A percentile compares a stretch with the other conserved stretches of the same genome.
These are phyloP conservation scores for Oxytorus armatus DNA, from an alignment of 2,888 invertebrate species.

Conservation along the genomic window DNA sequence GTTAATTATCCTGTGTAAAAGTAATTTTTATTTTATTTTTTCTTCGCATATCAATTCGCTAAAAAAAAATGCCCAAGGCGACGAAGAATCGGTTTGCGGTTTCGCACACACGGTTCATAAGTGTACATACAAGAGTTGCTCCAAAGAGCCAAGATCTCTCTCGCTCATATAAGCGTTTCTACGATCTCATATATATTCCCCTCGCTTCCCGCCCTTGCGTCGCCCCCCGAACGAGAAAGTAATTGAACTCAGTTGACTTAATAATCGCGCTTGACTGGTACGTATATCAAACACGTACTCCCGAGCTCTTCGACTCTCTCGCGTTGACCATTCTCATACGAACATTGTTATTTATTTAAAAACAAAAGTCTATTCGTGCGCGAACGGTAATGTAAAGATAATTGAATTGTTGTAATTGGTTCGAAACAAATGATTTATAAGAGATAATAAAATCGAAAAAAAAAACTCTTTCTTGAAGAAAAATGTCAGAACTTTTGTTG, in stretches of 20 bases:
- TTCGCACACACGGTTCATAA: background rate
- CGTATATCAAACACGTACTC: conserved; percentile 56
- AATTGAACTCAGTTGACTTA: conserved; percentile 78
- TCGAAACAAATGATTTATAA: too few species aligned
- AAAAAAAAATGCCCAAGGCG: too few species aligned
- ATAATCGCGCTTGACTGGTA: conserved; percentile 74
- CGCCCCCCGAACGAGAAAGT: conserved; percentile 70
- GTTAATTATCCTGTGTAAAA: too few species aligned
- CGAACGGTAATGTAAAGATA: too few species aligned
- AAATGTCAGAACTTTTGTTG: too few species aligned
- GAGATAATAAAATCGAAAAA: too few species aligned
- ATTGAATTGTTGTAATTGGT: too few species aligned
- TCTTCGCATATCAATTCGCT: background rate
- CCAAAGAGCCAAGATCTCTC: conserved; percentile 5
- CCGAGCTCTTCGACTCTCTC: conserved; percentile 32
- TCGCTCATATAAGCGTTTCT: background rate
- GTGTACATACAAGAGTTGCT: background rate
- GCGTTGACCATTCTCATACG: conserved; percentile 46
- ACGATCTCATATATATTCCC: conserved; percentile 2
- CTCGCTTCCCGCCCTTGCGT: conserved; percentile 9
- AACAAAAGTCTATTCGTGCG: conserved; percentile 7
- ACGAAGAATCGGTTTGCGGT: conserved; percentile 3
- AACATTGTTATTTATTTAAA: background rate
- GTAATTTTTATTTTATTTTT: background rate
- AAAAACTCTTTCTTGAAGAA: too few species aligned